Conservation (phyloP, 1,140 invertebrate genomes). For the Formica selysi region DNA sequence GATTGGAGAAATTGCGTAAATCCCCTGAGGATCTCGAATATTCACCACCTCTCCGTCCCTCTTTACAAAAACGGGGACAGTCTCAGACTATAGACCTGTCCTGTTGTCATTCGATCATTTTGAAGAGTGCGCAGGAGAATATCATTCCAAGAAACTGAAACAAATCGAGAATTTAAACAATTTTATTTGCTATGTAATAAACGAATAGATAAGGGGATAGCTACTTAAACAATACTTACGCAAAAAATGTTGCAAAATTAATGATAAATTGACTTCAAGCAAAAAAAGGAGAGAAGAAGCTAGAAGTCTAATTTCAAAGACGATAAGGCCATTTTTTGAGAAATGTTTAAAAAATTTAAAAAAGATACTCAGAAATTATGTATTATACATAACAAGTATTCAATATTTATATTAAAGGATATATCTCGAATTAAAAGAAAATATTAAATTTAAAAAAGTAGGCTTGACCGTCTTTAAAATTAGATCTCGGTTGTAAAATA, state of each 20-base stretch:
- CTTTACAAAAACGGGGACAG: constrained; percentile 11
- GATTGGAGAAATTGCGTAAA: constrained; percentile 64
- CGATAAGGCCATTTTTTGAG: too few relatives aligned
- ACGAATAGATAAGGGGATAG: neutral
- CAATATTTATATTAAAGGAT: too few relatives aligned
- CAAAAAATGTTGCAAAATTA: neutral
- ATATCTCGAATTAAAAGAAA: too few relatives aligned
- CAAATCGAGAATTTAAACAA: constrained; percentile 71
- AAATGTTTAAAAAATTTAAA: too few relatives aligned
- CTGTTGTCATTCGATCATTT: constrained; percentile 89
- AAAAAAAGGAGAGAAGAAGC: neutral
- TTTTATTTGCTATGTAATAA: neutral
- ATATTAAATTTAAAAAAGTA: too few relatives aligned
- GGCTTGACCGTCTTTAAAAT: too few relatives aligned
- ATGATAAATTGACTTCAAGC: neutral
- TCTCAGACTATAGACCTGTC: constrained; percentile 59
- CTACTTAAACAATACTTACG: neutral
- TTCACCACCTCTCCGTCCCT: constrained; percentile 17
- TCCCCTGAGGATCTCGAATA: constrained; percentile 52
- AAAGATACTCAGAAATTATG: too few relatives aligned
- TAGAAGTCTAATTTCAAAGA: too few relatives aligned
- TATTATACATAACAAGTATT: too few relatives aligned
- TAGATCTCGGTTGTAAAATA: neutral
- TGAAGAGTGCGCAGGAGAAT: constrained; percentile 91
- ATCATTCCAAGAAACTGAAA: constrained; percentile 91